Evolutionary conservation across 64 coral and sea anemone genomes (phyloP), one percentile per base, ranked within the genome.

Genomic region (Astreopora myriophthalma): DNA sequence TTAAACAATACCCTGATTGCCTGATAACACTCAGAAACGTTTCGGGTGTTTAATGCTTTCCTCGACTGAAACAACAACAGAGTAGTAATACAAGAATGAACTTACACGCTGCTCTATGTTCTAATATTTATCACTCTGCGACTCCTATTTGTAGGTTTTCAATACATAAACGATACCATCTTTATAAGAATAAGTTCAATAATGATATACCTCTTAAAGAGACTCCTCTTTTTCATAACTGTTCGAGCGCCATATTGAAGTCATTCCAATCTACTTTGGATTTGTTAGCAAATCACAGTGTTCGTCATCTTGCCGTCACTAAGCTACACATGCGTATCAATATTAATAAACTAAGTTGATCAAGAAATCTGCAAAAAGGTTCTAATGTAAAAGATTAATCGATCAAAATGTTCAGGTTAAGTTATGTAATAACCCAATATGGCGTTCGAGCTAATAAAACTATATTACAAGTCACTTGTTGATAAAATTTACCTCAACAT

Each of bases 161-260:
- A 16, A 34, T 73, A 20, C 20, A 38, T 73, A 73, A 73, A 73
- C 32, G 70, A 73, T 73, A 22, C 32, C 4, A 1, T 9, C 22
- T 73, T 73, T 37, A 73, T 38, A 82, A 37, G 51, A 24, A 37
- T 82, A 63, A 82, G 19, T 36, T 57, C 22, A 81, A 65, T 65
- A 64, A 24, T 60, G 34, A 25, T 83, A 64, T 22, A 82, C 64
- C 79, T 83, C 58, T n/a, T 33, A 6, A 33, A 35, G 11, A 34
- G n/a, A 37, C 0, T 83, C 20, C 11, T 65, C 32, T 38, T 38
- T 64, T 22, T 38, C 33, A 23, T 20, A 37, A 11, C 20, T 61
- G 9, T 11, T 23, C 57, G 57, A 19, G 31, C 34, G 22, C 79
- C 79, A 37, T 39, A 83, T 37, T 63, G 55, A 7, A 64, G 23